Conservation (phyloP, 2,113 vertebrate genomes). For the Peromyscus leucopus region DNA sequence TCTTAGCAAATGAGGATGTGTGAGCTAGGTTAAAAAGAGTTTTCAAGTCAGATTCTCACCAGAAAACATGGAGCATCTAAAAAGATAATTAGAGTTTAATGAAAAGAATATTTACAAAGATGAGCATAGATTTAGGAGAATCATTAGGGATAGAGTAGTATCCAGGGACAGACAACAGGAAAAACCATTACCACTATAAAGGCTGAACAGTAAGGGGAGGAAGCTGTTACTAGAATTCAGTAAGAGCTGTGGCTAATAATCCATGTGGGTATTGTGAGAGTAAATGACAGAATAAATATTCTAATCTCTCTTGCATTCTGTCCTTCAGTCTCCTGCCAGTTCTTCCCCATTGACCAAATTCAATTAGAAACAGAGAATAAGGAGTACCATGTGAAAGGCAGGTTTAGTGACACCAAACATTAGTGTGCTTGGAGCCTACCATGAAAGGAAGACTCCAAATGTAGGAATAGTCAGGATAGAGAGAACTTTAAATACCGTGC, state of each 20-base stretch:
- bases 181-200: conserved; percentile 20
- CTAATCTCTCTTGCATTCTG: not conserved
- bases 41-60: conserved; percentile 10
- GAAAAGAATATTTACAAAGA: conserved; percentile 9
- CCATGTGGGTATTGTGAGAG: not conserved
- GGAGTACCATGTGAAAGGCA: not conserved
- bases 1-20: conserved; percentile 11
- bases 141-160: not conserved
- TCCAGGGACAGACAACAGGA: not conserved
- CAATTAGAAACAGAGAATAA: not conserved
- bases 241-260: not conserved
- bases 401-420: not conserved
- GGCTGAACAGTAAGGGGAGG: not conserved
- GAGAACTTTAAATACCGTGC: not conserved
- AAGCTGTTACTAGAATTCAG: not conserved
- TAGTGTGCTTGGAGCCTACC: not conserved
- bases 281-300: not conserved
- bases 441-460: not conserved
- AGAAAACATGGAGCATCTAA: not conserved
- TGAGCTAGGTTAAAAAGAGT: conserved; percentile 2
- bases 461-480: not conserved
- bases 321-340: not conserved
- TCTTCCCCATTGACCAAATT: not conserved
- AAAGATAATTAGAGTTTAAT: conserved; percentile 10
- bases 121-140: conserved; percentile 24